Evolutionary conservation across 2,888 invertebrate species (phyloP), one percentile per base, ranked within the genome.

Genomic region (Phania funesta): DNA sequence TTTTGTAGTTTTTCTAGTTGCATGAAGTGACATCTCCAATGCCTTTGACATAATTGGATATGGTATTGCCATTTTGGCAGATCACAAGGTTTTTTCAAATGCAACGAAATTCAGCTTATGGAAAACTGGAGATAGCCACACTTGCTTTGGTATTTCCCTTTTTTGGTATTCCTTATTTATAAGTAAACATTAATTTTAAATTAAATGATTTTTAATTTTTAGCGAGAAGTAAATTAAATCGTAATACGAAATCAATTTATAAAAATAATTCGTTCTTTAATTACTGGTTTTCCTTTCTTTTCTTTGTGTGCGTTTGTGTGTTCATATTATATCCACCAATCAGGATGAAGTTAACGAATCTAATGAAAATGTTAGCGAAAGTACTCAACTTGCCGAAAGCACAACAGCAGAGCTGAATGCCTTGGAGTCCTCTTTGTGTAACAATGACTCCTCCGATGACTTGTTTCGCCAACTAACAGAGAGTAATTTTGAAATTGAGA

Each of bases 401-500:
- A 80, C 68, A 76, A 85, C 86, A 82, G 87, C 88, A 84, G 89
- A 90, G 78, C 83, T 90, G 62, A 88, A 87, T 82, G 86, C 88
- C 26, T 85, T 91, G 83, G 91, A 91, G 83, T 90, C 91, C 2
- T 82, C 82, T 20, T 86, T 91, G 29, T 91, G 91, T 67, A 79
- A 82, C 79, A 93, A 92, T 65, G 95, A 95, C 88, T 90, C 90
- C 29, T 94, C 95, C 62, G 96, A 96, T 85, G 96, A 96, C 86
- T 94, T 96, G 81, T 94, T 96, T 87, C 95, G 95, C 86, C 96
- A 96, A 89, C 92, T 96, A 50, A 95, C 95, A 38, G 97, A 97
- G 87, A 95, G 96, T 68, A 94, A 96, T 79, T 97, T 97, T 88
- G 97, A 97, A 90, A 94, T 97, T 86, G 97, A 97, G 88, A 95